phyloP scores from a whole-genome alignment of 2,113 vertebrate species.

The Sylvilagus bachmani region DNA sequence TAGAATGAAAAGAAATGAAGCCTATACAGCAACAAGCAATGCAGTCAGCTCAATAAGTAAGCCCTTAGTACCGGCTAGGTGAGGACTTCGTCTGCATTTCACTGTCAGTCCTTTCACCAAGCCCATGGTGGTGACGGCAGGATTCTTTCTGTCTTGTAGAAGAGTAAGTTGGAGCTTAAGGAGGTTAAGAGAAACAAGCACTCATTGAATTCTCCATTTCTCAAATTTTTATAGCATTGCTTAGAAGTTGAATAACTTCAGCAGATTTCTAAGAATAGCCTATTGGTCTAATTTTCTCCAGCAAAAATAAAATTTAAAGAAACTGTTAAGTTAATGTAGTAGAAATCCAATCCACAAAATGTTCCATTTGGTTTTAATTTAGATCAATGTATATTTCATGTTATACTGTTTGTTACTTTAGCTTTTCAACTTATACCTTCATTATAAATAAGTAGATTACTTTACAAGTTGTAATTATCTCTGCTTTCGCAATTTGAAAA shows the following conservation, averaged over 20 bases:
- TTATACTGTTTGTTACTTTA: background rate
- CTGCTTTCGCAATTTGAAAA: background rate
- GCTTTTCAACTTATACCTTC: background rate
- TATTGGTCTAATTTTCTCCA: background rate
- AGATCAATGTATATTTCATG: background rate
- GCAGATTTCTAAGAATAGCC: background rate
- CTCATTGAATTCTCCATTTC: background rate
- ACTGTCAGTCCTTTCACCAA: background rate
- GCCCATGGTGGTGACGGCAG: background rate
- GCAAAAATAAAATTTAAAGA: background rate
- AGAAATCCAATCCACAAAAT: background rate
- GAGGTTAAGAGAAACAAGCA: background rate
- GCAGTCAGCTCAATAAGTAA: background rate
- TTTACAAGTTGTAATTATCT: background rate
- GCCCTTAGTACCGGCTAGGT: background rate
- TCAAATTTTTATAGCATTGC: background rate
- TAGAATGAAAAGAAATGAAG: background rate
- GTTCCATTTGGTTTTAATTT: background rate
- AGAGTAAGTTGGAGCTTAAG: background rate
- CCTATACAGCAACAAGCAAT: background rate
- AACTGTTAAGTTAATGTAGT: background rate
- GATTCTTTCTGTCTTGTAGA: constrained; percentile 22
- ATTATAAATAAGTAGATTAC: background rate
- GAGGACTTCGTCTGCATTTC: background rate
- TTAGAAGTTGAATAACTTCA: background rate